These are phyloP conservation scores for Carposina sasakii DNA, from an alignment of 1,140 invertebrate species.

Conservation along the genomic window DNA sequence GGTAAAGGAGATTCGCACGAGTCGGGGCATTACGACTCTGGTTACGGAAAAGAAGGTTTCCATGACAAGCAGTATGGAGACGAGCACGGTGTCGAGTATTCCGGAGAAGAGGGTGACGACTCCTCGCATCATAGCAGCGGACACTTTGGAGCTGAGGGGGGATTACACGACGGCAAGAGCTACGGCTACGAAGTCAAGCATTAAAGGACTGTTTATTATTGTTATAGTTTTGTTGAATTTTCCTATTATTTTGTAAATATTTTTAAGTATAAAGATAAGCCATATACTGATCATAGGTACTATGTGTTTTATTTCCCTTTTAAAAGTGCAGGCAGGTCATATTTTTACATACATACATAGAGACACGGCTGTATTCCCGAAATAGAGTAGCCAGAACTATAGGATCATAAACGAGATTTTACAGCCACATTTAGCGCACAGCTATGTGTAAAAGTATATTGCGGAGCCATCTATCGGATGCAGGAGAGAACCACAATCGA, in stretches of 20 bases:
- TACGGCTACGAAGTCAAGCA: slow-evolving; percentile 59
- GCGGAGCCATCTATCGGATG: too few species aligned
- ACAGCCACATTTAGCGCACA: too few species aligned
- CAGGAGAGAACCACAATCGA: too few species aligned
- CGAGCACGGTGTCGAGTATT: slow-evolving; percentile 55
- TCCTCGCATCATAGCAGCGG: slow-evolving; percentile 51
- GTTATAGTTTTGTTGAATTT: slow-evolving; percentile 55
- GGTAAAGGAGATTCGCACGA: slow-evolving; percentile 69
- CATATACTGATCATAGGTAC: too few species aligned
- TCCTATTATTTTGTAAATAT: slow-evolving; percentile 61
- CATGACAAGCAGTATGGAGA: slow-evolving; percentile 62
- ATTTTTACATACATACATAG: too few species aligned
- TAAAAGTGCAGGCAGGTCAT: too few species aligned
- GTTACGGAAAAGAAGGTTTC: slow-evolving; percentile 60
- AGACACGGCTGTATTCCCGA: too few species aligned
- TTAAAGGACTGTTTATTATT: slow-evolving; percentile 34
- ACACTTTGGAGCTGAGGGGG: slow-evolving; percentile 58
- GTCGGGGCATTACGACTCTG: slow-evolving; percentile 55
- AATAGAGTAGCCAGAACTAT: too few species aligned
- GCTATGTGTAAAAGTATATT: too few species aligned
- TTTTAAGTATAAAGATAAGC: slow-evolving; percentile 39
- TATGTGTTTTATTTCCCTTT: too few species aligned
- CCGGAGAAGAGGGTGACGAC: slow-evolving; percentile 57
- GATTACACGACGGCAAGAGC: slow-evolving; percentile 44
- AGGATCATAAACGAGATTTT: too few species aligned